Evolutionary conservation across 2,797 vertebrate genomes (phyloP), one percentile per base, ranked within the genome.

Genomic region (Pogoniulus pusillus): DNA sequence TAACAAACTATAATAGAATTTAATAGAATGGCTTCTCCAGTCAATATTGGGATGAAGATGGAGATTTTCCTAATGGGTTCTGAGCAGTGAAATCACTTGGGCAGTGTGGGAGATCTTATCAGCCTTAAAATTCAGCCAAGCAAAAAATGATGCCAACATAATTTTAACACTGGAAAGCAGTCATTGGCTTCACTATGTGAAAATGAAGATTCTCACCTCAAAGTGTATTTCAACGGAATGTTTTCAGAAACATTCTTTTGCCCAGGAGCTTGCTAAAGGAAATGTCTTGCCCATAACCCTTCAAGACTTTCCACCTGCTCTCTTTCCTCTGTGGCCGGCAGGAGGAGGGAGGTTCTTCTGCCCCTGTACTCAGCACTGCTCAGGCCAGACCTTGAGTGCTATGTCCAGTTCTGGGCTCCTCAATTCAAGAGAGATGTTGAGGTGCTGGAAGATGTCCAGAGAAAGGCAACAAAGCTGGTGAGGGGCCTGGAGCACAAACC

Each of bases 1-100:
- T 88, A 91, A 76, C 66, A 93, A 91, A 49, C 49, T 65, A 55
- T 64, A 85, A 93, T 7, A 89, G 68, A 93, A 84, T 54, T 89
- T 51, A 73, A 85, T 87, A 90, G 57, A 94, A 91, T 84, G 69
- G 24, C 18, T 77, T 79, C 71, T 93, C 58, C 77, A 94, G 82
- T 85, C 81, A 84, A 82, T 91, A 86, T 1, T 79, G 72, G 72
- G 17, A 90, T 68, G 72, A 93, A 88, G 85, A 84, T 0, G 82
- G 74, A 92, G 65, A 59, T 85, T 88, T 88, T 92, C 58, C 54
- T 91, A 82, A 68, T 62, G 45, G 78, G 47, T 80, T 68, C 35
- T 55, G 64, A 86, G 51, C 29, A 74, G 54, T 27, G 68, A 92
- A 82, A 82, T 82, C 82, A 51, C 80, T 51, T 74, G 78, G 64